These are phyloP conservation scores for Phaonia tiefii DNA, from an alignment of 2,888 invertebrate genomes.

Conservation along the genomic window DNA sequence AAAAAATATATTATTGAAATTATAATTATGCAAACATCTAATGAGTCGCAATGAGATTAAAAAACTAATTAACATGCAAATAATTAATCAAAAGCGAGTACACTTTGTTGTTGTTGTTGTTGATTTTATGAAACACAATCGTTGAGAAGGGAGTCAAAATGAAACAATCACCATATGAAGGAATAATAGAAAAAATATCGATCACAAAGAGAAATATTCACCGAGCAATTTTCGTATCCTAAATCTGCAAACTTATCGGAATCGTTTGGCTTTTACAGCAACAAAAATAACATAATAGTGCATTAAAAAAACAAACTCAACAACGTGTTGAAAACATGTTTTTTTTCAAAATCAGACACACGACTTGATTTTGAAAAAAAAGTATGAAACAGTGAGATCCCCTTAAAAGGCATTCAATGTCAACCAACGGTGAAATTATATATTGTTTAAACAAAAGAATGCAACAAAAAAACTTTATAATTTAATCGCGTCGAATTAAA, in stretches of 20 bases:
- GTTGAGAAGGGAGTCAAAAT: too few relatives aligned
- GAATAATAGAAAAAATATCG: too few relatives aligned
- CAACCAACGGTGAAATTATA: slow-evolving; percentile 64
- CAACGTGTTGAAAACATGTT: slow-evolving; percentile 60
- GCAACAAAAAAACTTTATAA: neutral
- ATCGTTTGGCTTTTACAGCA: neutral
- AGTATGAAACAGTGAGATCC: too few relatives aligned
- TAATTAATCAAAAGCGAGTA: neutral
- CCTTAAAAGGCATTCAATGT: slow-evolving; percentile 63
- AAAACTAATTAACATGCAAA: slow-evolving; percentile 13
- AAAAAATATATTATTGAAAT: slow-evolving; percentile 8
- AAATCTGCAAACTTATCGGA: too few relatives aligned
- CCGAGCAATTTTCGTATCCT: too few relatives aligned
- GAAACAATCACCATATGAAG: too few relatives aligned
- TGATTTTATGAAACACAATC: too few relatives aligned
- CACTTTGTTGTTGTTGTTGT: too few relatives aligned
- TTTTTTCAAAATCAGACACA: slow-evolving; percentile 11
- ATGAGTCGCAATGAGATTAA: slow-evolving; percentile 10
- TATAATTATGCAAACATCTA: slow-evolving; percentile 64
- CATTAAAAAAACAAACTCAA: neutral
- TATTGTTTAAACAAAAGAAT: slow-evolving; percentile 46
- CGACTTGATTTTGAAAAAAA: neutral
- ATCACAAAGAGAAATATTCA: too few relatives aligned
- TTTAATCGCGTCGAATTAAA: neutral
- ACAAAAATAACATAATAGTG: neutral